Base-by-base conservation (phyloP, 2,797 vertebrate species). In the Pseudochaenichthys georgianus region DNA sequence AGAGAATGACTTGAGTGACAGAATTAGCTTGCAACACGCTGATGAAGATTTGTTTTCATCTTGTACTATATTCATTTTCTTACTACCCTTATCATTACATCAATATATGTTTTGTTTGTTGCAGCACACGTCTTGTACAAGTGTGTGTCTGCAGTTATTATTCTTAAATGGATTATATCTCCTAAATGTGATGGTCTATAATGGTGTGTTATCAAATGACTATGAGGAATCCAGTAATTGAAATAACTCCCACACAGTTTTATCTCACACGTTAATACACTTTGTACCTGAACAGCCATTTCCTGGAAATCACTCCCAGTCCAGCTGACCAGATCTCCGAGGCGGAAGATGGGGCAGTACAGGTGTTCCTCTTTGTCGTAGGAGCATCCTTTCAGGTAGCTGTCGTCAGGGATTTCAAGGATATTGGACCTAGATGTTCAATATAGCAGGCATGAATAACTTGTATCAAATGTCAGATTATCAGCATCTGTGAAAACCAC, bases 301-400 rank as follows among this genome's bases (percentile, higher is more conserved):
- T 97, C 94, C 85, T 96, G 95, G 88, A 98, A 99, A 84, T 93
- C 50, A 2, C 94, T 90, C 63, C 97, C 96, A 0, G 96, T 90
- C 93, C 94, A 93, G 23, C 62, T 82, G 66, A 97, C 91, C 19
- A 99, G 75, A 34, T 95, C 94, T 9, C 97, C 95, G 51, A 99
- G 89, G 7, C 91, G 89, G 72, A 99, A 99, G 83, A 99, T 98
- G 81, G 98, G 98, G 78, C 98, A 99, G 90, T 98, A 99, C 13
- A 91, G 96, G 70, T 96, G 87, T 28, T 90, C 70, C 19, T 89
- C 83, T 0, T 38, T 82, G 76, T 96, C 92, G 61, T 95, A 97
- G 60, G 65, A 90, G 86, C 98, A 99, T n/a, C 41, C 94, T 82
- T 97, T 99, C 84, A 99, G 91, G 89, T 97, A 98, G 70, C 81